Base-by-base conservation (phyloP, 2,797 vertebrate species). In the Leptodactylus fallax region DNA sequence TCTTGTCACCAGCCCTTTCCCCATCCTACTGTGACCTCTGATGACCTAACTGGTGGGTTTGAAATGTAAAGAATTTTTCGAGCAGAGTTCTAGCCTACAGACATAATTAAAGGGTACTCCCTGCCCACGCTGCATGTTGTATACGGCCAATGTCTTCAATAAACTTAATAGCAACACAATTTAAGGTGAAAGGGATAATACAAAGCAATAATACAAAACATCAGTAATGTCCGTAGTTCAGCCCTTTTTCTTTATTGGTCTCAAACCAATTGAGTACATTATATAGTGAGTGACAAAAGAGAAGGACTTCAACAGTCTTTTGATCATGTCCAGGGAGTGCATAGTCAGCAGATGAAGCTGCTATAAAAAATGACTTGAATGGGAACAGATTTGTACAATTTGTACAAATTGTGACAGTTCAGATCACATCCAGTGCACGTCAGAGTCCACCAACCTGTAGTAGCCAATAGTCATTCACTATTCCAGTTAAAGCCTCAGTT, bases 1-100 rank as follows among this genome's bases (percentile, higher is more conserved):
- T 90, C 93, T 92, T 90, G 90, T 79, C 92, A 91, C 92, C 89
- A 91, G 91, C 90, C 90, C 92, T 91, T 92, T 92, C 90, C 91
- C 91, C 91, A 91, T 91, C 92, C 36, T 90, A 74, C 12, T 87
- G 89, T 92, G 91, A 92, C 90, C 92, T 91, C 91, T 92, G 90
- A 92, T 93, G 92, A 93, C 91, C 92, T 91, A 93, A 92, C 91
- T 90, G 49, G 85, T 85, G 56, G 49, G 23, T 27, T 65, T 84
- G 17, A 55, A 79, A 91, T 91, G 91, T 92, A 90, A 93, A 83
- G 91, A 92, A 90, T 92, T 91, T n/a, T 92, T 92, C 91, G 92
- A 93, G 91, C 91, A 93, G 89, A 89, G 71, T 23, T 69, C 19
- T 11, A 23, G 72, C 49, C 47, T 51, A n/a, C 5, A 76, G 49